Evolutionary conservation across 23 tunicate genomes (phyloP), one percentile per base, ranked within the genome.

Genomic region (Trididemnum nubilum): DNA sequence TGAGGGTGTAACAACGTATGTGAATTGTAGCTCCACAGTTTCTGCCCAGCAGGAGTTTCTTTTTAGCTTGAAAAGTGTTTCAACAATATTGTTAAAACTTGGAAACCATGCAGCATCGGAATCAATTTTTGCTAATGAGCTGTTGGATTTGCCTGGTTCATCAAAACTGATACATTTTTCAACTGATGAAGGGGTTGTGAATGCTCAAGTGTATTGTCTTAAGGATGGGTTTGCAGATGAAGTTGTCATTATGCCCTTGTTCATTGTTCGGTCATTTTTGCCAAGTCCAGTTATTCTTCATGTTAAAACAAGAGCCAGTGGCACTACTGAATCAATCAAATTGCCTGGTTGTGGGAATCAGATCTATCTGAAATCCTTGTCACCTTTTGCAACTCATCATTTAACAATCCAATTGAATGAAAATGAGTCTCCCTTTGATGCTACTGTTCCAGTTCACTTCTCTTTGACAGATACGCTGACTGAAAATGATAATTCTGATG

Each of bases 401-500:
- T 64, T 88, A 2, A 88, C 85, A 28, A 64, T 88, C 22, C 93
- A 88, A 35, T 36, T 88, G 34, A 76, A 80, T 54, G 86, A 85
- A 85, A 79, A 76, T 67, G 83, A 88, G 65, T 58, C 84, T 7
- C 93, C 93, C 2, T 88, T 88, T 76, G 93, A 88, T 82, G 93
- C 93, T 30, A 80, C 81, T 0, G 50, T 88, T 15, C 93, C 93
- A 1, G 66, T 88, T 50, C 84, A 82, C 49, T 69, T 76, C 50
- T 82, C 87, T 29, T 44, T 88, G 34, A 23, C 26, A n/a, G 33
- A 82, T 34, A 73, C 83, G 2, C 57, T 88, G 64, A 22, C 65
- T 26, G 82, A 81, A 22, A 82, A 35, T 35, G 40, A 24, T 21
- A 33, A 50, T 64, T 22, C 64, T 1, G 49, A 58, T 31, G 19